These are phyloP conservation scores for Mohoua ochrocephala DNA, from an alignment of 2,113 vertebrate genomes.

Conservation along the genomic window DNA sequence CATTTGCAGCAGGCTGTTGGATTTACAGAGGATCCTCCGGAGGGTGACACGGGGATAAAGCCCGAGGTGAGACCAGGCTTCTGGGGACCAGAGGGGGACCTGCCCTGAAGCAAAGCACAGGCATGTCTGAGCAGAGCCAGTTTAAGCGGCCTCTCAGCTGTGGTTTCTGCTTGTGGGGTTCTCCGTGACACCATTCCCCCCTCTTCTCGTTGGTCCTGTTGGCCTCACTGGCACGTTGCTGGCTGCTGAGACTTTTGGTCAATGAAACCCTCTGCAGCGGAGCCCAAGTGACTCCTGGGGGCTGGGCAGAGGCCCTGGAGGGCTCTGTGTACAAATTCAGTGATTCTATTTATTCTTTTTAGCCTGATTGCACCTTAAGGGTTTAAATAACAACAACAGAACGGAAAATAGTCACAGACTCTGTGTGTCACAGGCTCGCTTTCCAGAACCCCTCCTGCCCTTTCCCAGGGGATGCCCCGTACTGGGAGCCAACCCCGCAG, in stretches of 20 bases:
- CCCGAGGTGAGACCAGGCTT: neutral
- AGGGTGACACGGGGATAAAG: neutral
- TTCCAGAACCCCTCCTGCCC: neutral
- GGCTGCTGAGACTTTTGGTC: neutral
- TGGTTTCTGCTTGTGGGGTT: neutral
- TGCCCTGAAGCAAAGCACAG: neutral
- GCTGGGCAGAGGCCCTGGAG: neutral
- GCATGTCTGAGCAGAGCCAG: neutral
- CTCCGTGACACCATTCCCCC: neutral
- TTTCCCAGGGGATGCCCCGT: neutral
- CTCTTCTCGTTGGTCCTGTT: neutral
- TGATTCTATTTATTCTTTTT: neutral
- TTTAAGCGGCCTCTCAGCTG: neutral
- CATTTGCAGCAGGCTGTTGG: neutral
- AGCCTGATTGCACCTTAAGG: neutral
- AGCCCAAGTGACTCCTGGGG: neutral
- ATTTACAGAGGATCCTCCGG: neutral
- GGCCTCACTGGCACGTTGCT: neutral
- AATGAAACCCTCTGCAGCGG: neutral
- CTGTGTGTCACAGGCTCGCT: neutral
- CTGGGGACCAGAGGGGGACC: neutral
- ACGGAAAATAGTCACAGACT: neutral
- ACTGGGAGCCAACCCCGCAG: neutral
- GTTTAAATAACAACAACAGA: neutral
- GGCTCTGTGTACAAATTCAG: neutral